Conservation (phyloP, 2,888 invertebrate genomes). For the Campopleginae sp. region DNA sequence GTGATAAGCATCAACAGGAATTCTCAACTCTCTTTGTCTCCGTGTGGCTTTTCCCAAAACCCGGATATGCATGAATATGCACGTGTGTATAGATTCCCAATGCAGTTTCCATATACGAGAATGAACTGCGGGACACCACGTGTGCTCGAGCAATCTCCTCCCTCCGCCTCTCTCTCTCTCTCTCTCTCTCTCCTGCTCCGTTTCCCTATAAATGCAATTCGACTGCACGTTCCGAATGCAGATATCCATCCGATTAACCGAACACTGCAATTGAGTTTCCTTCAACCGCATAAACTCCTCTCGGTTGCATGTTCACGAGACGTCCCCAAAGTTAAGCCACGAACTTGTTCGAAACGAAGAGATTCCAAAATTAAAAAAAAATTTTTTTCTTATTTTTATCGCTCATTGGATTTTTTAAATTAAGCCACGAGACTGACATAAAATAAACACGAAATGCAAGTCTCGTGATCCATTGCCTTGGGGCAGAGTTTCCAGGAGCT, state of each 20-base stretch:
- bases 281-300: conserved; percentile 7
- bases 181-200: background rate
- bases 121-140: conserved; percentile 31
- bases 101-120: conserved; percentile 22
- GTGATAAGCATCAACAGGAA: conserved; percentile 34
- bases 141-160: conserved; percentile 6
- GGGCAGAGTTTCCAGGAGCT: too few species aligned
- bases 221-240: conserved; percentile 40
- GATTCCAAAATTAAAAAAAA: background rate
- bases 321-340: background rate
- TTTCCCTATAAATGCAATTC: conserved; percentile 32
- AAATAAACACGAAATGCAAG: too few species aligned
- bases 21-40: conserved; percentile 63
- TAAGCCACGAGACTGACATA: background rate
- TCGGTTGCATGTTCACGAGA: background rate
- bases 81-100: conserved; percentile 7
- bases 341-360: background rate
- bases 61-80: conserved; percentile 11
- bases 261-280: conserved; percentile 59
- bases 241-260: conserved; percentile 61
- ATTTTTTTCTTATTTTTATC: background rate
- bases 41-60: conserved; percentile 43
- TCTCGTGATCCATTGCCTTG: too few species aligned
- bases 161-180: conserved; percentile 7
- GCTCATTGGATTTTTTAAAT: background rate